phyloP scores from a whole-genome alignment of 2,888 invertebrate genomes.

The Latrodectus hesperus region DNA sequence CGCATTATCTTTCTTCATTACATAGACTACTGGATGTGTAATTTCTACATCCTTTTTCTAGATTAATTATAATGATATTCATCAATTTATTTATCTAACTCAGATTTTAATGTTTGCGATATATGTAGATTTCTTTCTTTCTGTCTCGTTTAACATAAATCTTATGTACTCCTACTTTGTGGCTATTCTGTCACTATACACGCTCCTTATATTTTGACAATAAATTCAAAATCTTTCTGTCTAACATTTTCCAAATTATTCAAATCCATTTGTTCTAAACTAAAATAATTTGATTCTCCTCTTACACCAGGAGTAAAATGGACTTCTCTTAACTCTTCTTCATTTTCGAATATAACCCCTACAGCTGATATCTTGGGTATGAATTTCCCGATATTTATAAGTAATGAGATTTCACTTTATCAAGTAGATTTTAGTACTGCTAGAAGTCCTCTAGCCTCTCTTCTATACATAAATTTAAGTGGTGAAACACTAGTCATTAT shows the following conservation, averaged over 20 bases:
- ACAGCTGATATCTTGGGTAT: too few relatives aligned
- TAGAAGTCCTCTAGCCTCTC: background rate
- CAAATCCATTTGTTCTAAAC: background rate
- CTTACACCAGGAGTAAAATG: too few relatives aligned
- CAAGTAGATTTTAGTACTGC: background rate
- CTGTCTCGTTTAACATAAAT: background rate
- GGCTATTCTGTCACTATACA: background rate
- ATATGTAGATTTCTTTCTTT: background rate
- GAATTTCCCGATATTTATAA: background rate
- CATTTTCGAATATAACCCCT: too few relatives aligned
- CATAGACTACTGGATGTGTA: background rate
- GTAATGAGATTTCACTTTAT: background rate
- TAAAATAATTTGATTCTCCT: background rate
- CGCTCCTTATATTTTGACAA: background rate
- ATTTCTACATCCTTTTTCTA: too few relatives aligned
- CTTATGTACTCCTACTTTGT: background rate
- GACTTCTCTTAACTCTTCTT: too few relatives aligned
- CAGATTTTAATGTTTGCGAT: background rate
- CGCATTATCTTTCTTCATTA: background rate
- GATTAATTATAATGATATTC: too few relatives aligned
- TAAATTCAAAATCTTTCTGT: background rate
- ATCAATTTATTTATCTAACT: background rate
- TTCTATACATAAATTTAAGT: too few relatives aligned
- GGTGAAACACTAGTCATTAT: too few relatives aligned
- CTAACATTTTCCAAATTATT: background rate